Evolutionary conservation across 2,888 invertebrate genomes (phyloP).

Genomic region (Agonopterix heracliana): DNA sequence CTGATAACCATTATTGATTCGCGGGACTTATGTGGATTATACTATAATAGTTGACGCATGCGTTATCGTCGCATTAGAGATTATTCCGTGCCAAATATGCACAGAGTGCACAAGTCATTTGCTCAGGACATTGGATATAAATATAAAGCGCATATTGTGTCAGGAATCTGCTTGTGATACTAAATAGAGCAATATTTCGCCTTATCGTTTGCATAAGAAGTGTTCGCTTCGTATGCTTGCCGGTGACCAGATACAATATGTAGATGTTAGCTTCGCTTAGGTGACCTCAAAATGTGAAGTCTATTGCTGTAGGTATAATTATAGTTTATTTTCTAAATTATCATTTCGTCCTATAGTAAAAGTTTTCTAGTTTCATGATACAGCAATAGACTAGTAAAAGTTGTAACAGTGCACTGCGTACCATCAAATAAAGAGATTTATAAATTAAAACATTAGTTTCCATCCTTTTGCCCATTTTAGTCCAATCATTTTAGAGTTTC

Average conservation of each 20-base stretch:
- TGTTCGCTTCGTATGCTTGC: constrained; percentile 13
- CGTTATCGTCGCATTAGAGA: constrained; percentile 12
- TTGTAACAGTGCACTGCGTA: constrained; percentile 51
- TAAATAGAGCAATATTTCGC: constrained; percentile 19
- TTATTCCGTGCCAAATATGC: constrained; percentile 53
- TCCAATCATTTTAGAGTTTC: no score
- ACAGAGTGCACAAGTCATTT: constrained; percentile 41
- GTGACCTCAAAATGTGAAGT: constrained; percentile 22
- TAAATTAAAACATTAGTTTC: constrained; percentile 25
- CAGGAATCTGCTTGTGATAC: background rate
- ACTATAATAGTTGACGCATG: constrained; percentile 12
- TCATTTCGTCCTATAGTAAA: background rate
- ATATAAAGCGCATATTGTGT: background rate
- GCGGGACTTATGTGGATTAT: no score
- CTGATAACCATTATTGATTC: no score
- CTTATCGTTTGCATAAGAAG: constrained; percentile 20
- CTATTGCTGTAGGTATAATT: constrained; percentile 30
- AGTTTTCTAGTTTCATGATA: background rate
- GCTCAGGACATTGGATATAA: constrained; percentile 28
- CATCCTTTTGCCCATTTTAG: no score
- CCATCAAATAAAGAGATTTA: constrained; percentile 63
- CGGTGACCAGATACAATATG: background rate
- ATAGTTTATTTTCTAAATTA: background rate
- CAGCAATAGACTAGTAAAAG: constrained; percentile 3
- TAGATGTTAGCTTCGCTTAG: constrained; percentile 27